Base-by-base conservation (phyloP, 2,113 vertebrate genomes). In the Uropsilus gracilis region DNA sequence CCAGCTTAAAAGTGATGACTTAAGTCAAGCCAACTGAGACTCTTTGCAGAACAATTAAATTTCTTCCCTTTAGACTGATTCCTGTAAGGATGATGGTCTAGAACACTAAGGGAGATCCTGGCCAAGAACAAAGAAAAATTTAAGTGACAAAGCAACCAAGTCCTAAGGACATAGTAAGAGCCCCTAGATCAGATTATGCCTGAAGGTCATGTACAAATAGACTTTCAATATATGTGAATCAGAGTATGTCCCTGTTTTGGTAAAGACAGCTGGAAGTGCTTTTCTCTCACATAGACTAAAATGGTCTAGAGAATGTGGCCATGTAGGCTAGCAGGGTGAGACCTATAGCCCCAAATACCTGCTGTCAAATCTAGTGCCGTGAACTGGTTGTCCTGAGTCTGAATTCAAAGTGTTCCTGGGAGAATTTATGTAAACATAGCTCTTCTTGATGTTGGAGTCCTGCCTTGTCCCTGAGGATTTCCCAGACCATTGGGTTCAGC, bases 391-490 rank as follows among this genome's bases (percentile, higher is more conserved):
- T 24, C 63, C 50, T 63, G 48, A 86, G 55, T 12, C 73, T 39
- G 73, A 26, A 22, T 63, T 72, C 11, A 24, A 72, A 61, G 39
- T 18, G 14, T 72, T 73, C 37, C 61, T 32, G 48, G 69, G 83
- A 89, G 66, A 53, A 82, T 71, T 64, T 59, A 64, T 75, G 68
- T 16, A 8, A 46, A 17, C 20, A 26, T 1, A 81, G 66, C 75
- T 85, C 81, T 32, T 84, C 83, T 53, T n/a, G 46, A 44, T 68
- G 68, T 53, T 59, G 55, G 64, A 75, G 48, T 46, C 89, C 44
- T 64, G 75, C 88, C 34, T 72, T 7, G 39, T 84, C 90, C 83
- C 88, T 37, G 88, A 80, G 88, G 81, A 75, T 75, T 90, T 95
- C 93, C 66, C 76, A 72, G 96, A 44, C 55, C 53, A 59, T 9